Evolutionary conservation across 2,113 vertebrate species (phyloP).

Genomic region (Trogon surrucura): DNA sequence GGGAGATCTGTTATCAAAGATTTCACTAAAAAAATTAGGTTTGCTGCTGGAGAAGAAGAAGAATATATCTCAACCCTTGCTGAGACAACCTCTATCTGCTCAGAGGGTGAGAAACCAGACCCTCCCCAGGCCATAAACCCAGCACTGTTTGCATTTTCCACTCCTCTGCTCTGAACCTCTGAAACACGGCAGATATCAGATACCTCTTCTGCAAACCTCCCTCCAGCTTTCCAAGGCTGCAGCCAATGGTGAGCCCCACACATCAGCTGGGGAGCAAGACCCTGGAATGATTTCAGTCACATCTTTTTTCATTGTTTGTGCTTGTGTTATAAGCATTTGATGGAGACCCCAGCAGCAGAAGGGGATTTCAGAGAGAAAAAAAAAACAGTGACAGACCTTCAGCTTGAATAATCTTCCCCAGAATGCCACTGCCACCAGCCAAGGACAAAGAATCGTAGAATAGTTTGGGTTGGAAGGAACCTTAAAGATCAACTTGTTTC

Average conservation of each 20-base stretch:
- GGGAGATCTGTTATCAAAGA: not conserved
- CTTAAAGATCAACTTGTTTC: too few relatives aligned
- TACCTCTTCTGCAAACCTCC: not conserved
- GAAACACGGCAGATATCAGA: not conserved
- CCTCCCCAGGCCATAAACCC: not conserved
- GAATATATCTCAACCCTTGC: not conserved
- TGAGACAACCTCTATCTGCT: not conserved
- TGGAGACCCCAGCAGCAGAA: not conserved
- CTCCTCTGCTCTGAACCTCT: not conserved
- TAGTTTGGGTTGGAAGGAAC: too few relatives aligned
- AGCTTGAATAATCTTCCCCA: not conserved
- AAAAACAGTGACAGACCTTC: not conserved
- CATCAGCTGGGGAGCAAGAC: not conserved
- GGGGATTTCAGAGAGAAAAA: not conserved
- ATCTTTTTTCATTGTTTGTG: accelerated
- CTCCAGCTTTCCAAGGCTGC: not conserved
- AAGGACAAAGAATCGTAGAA: not conserved
- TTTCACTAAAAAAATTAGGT: not conserved
- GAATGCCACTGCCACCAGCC: not conserved
- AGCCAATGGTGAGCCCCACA: accelerated
- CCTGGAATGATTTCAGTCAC: not conserved
- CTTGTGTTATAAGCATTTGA: not conserved
- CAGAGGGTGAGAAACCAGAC: not conserved
- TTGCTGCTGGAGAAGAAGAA: not conserved
- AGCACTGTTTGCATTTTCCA: not conserved